A percentile compares a stretch with the other conserved stretches of the same genome.
These are phyloP conservation scores for Acanthaster planci DNA, from an alignment of 35 echinoderm and acorn worm species.

Conservation along the genomic window DNA sequence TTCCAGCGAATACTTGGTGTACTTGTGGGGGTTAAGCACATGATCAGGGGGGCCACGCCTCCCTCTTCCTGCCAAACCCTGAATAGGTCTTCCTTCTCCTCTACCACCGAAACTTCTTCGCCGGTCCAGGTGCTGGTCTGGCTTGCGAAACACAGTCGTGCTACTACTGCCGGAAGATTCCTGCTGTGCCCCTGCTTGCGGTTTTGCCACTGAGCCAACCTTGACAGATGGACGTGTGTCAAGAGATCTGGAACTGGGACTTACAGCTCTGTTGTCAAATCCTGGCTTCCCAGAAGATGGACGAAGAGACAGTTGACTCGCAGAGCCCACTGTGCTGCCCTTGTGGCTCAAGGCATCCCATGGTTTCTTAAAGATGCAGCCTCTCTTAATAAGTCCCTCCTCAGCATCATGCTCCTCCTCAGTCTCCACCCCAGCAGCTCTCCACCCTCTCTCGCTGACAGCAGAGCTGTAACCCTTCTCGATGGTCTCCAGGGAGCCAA, in stretches of 20 bases:
- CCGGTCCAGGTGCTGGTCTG: neutral
- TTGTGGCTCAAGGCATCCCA: neutral
- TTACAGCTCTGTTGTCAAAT: neutral
- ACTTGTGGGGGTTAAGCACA: slow-evolving; percentile 39
- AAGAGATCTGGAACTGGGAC: neutral
- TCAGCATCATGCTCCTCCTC: slow-evolving; percentile 6
- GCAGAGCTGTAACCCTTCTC: slow-evolving; percentile 17
- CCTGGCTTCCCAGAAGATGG: neutral
- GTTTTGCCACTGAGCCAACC: neutral
- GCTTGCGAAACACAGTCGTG: no score
- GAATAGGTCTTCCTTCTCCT: neutral
- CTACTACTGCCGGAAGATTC: no score
- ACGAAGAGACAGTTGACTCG: no score
- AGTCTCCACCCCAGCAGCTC: neutral
- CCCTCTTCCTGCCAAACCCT: neutral
- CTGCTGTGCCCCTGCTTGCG: neutral
- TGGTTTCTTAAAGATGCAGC: slow-evolving; percentile 25
- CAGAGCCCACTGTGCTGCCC: no score
- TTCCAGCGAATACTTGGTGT: slow-evolving; percentile 54
- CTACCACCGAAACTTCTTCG: neutral
- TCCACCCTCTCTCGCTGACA: neutral
- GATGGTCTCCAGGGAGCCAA: slow-evolving; percentile 21
- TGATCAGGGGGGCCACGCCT: slow-evolving; percentile 19
- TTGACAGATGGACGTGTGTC: neutral
- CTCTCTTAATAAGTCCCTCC: neutral